A percentile compares a stretch with the other conserved stretches of the same genome.
Conservation (phyloP, 2,888 invertebrate species). For the Cremastinae sp. region DNA sequence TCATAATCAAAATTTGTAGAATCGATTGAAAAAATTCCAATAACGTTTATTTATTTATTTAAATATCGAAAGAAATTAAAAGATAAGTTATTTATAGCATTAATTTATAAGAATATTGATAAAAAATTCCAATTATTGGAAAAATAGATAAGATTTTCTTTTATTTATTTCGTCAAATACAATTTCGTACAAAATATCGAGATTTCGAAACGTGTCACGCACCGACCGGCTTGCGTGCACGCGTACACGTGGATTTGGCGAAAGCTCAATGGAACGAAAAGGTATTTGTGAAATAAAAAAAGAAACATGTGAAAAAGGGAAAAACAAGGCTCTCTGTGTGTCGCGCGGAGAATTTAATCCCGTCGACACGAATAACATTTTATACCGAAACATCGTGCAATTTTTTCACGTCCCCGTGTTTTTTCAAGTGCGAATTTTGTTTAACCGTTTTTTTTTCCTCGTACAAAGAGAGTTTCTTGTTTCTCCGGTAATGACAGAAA, state of each 20-base stretch:
- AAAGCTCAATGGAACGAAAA: slow-evolving; percentile 8
- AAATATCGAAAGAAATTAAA: too few species aligned
- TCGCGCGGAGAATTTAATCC: slow-evolving; percentile 33
- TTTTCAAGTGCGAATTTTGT: background rate
- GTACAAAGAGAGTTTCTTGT: background rate
- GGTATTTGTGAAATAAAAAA: slow-evolving; percentile 1
- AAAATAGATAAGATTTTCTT: too few species aligned
- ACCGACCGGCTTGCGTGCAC: background rate
- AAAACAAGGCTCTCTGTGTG: slow-evolving; percentile 40
- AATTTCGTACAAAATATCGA: background rate
- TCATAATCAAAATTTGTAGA: too few species aligned
- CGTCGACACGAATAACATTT: slow-evolving; percentile 58
- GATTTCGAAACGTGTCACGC: slow-evolving; percentile 8
- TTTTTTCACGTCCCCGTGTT: slow-evolving; percentile 22
- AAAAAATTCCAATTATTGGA: too few species aligned
- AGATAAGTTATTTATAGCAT: too few species aligned
- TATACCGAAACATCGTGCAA: slow-evolving; percentile 46
- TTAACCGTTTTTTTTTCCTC: slow-evolving; percentile 10
- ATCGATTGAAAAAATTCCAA: too few species aligned
- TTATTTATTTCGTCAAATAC: too few species aligned
- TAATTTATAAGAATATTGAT: too few species aligned
- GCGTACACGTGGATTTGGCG: slow-evolving; percentile 16
- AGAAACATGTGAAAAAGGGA: slow-evolving; percentile 24
- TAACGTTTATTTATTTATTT: too few species aligned
- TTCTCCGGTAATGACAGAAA: background rate